These are phyloP conservation scores for Mastomys natalensis DNA, from an alignment of 2,113 vertebrate species.

Conservation along the genomic window DNA sequence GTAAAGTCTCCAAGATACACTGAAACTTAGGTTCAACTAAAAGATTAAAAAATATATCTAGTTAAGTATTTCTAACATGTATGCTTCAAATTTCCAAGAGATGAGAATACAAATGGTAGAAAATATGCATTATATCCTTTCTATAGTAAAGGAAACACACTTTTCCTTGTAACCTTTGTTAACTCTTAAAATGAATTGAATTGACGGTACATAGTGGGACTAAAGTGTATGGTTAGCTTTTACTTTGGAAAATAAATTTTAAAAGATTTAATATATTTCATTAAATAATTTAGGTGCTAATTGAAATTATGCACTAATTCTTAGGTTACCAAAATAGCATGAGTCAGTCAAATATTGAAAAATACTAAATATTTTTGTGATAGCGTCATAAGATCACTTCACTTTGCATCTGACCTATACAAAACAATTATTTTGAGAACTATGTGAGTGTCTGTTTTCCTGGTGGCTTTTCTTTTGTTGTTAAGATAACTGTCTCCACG, in stretches of 20 bases:
- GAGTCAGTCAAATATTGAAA: background rate
- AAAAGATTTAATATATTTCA: background rate
- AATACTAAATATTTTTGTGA: background rate
- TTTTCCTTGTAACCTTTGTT: constrained; percentile 29
- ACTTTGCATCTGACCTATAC: constrained; percentile 19
- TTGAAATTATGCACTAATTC: constrained; percentile 25
- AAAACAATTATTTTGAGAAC: background rate
- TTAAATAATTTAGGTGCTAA: constrained; percentile 1
- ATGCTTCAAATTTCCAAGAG: constrained; percentile 4
- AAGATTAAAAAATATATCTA: background rate
- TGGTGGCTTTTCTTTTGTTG: background rate
- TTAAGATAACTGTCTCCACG: background rate
- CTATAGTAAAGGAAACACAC: constrained; percentile 11
- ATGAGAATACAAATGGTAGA: constrained; percentile 49
- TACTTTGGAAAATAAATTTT: constrained; percentile 2
- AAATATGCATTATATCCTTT: constrained; percentile 48
- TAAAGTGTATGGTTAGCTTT: background rate
- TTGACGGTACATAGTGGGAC: background rate
- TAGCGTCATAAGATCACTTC: background rate
- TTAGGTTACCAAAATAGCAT: constrained; percentile 2
- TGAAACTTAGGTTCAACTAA: background rate
- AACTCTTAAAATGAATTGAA: constrained; percentile 47
- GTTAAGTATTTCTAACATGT: constrained; percentile 13
- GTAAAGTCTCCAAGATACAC: constrained; percentile 18
- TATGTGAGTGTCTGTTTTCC: background rate